Evolutionary conservation across 2,888 invertebrate species (phyloP), one percentile per base, ranked within the genome.

Genomic region (Noctua janthe): DNA sequence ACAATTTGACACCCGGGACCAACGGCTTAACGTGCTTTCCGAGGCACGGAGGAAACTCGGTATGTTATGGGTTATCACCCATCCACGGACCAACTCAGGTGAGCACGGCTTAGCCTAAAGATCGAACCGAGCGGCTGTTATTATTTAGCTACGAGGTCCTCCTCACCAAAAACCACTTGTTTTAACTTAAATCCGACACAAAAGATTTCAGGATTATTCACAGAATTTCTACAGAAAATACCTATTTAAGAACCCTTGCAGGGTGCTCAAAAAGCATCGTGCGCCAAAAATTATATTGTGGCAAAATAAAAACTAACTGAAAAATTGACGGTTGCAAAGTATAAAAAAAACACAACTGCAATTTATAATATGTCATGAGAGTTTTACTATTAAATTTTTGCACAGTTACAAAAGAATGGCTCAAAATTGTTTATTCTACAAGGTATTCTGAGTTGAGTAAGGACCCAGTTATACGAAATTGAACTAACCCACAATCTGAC

Each of bases 191-290:
- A 20, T 43, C 6, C 71, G 29, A 64, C 17, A 64, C 67, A 35
- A 23, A 47, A 23, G 47, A 6, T 74, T 74, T 17, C 10, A 49
- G 11, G 17, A 49, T 5, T 71, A n/a, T n/a, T 35, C 71, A 74
- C 11, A 49, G 23, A 74, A 35, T 35, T 64, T 64, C 54, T 80
- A 80, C 23, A 75, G 7, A 64, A 77, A n/a, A 84, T 17, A 15
- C 13, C 47, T 70, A 78, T n/a, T 47, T 39, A 13, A 5, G 82
- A 77, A 76, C 59, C 84, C 73, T 76, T 56, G 64, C 62, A 69
- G 56, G 64, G 83, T 82, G 74, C 39, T 39, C 23, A 87, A 74
- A 43, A 85, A 85, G 87, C 85, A 51, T 47, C 87, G 85, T 85
- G 85, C 84, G 76, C 71, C 47, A 78, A 74, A 77, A 71, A 66